Evolutionary conservation across 2,888 invertebrate genomes (phyloP).

Genomic region (Hyppa rectilinea): DNA sequence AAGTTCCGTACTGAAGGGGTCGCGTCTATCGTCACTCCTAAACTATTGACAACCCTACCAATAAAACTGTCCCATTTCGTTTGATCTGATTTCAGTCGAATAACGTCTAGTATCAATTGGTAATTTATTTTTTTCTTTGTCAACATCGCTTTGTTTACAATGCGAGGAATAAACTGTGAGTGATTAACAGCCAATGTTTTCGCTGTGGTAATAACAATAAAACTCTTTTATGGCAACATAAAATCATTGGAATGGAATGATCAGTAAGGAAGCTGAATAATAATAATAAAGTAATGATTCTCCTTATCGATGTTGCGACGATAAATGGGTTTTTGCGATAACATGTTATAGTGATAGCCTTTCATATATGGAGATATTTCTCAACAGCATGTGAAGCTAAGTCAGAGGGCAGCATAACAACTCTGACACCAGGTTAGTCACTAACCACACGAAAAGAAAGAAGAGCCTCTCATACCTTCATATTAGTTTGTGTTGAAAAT

Average conservation of each 20-base stretch:
- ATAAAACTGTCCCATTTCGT: constrained; percentile 23
- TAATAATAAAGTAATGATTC: constrained; percentile 23
- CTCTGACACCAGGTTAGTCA: no score
- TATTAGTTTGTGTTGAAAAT: constrained; percentile 1
- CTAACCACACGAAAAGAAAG: no score
- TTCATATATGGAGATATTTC: no score
- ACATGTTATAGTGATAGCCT: constrained; percentile 16
- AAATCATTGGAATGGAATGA: constrained; percentile 37
- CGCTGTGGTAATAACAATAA: constrained; percentile 35
- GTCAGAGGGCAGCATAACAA: no score
- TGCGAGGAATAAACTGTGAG: constrained; percentile 14
- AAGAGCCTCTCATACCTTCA: background rate
- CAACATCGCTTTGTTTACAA: constrained; percentile 36
- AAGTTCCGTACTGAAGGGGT: background rate
- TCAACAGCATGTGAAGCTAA: no score
- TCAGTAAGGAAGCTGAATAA: constrained; percentile 15
- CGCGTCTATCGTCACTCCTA: constrained; percentile 5
- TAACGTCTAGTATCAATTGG: constrained; percentile 22
- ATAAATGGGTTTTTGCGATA: constrained; percentile 24
- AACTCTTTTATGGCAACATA: constrained; percentile 32
- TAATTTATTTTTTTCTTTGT: constrained; percentile 13
- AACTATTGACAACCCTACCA: constrained; percentile 38
- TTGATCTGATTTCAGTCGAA: constrained; percentile 30
- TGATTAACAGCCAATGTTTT: constrained; percentile 38
- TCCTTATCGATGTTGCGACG: constrained; percentile 18